These are phyloP conservation scores for Drosophila navojoa DNA, from an alignment of 1,140 invertebrate species.

Conservation along the genomic window DNA sequence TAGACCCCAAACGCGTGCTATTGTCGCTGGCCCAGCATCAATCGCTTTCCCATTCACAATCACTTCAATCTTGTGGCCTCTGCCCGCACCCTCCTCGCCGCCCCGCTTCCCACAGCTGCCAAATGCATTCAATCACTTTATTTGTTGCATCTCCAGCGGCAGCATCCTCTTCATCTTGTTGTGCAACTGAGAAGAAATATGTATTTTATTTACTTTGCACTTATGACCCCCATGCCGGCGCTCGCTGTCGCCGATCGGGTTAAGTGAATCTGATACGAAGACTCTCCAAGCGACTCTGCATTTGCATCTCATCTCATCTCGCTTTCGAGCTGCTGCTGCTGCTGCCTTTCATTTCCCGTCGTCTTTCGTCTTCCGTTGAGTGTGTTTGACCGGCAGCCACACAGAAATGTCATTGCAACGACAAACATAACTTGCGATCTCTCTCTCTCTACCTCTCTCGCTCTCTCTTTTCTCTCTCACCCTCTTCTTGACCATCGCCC, in stretches of 20 bases:
- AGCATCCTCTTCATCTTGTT: slow-evolving; percentile 25
- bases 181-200: slow-evolving; percentile 60
- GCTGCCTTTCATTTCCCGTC: background rate
- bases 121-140: slow-evolving; percentile 79
- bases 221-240: slow-evolving; percentile 72
- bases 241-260: slow-evolving; percentile 62
- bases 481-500: slow-evolving; percentile 11
- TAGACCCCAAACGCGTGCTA: slow-evolving; percentile 63
- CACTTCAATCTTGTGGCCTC: background rate
- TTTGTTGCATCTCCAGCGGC: slow-evolving; percentile 52
- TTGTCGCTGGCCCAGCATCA: slow-evolving; percentile 54
- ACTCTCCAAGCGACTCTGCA: slow-evolving; percentile 24
- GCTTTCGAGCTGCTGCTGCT: background rate
- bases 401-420: slow-evolving; percentile 55
- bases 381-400: slow-evolving; percentile 38
- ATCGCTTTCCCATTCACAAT: slow-evolving; percentile 5
- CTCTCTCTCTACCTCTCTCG: background rate
- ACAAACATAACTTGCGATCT: slow-evolving; percentile 34
- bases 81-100: slow-evolving; percentile 9
- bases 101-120: slow-evolving; percentile 29
- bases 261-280: slow-evolving; percentile 76
- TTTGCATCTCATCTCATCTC: slow-evolving; percentile 48
- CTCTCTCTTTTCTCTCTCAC: background rate
- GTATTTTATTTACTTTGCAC: slow-evolving; percentile 81
- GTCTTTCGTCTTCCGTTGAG: slow-evolving; percentile 7